These are phyloP conservation scores for Oxyura jamaicensis DNA, from an alignment of 2,113 vertebrate genomes.

Conservation along the genomic window DNA sequence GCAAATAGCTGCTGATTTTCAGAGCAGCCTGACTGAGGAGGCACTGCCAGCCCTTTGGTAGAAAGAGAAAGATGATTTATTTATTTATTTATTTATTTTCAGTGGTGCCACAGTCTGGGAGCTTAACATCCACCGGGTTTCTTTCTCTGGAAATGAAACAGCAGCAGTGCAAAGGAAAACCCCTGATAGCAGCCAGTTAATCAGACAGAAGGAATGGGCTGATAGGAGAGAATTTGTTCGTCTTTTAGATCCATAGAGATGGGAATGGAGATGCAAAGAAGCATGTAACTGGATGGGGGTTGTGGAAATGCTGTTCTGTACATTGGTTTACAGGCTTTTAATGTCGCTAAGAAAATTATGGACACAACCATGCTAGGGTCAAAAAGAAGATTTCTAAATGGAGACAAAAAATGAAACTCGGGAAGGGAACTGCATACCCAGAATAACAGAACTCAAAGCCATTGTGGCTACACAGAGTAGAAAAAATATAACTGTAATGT, in stretches of 20 bases:
- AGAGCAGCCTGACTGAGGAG: not conserved
- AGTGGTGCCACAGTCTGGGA: not conserved
- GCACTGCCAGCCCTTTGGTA: not conserved
- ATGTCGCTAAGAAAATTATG: not conserved
- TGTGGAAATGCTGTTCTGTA: not conserved
- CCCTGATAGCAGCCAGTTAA: not conserved
- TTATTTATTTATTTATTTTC: not conserved
- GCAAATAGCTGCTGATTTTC: not conserved
- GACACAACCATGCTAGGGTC: not conserved
- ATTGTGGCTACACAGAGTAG: not conserved
- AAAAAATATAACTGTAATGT: not conserved
- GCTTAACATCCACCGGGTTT: not conserved
- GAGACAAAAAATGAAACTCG: not conserved
- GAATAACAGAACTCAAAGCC: not conserved
- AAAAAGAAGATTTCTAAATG: not conserved
- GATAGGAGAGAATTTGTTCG: conserved; percentile 1
- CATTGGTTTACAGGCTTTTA: not conserved
- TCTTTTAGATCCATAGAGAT: not conserved
- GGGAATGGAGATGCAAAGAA: not conserved
- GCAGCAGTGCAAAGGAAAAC: not conserved
- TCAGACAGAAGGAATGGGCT: not conserved
- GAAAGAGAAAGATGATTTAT: not conserved
- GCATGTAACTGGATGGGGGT: not conserved
- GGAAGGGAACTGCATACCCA: not conserved
- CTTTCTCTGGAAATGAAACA: not conserved